These are phyloP conservation scores for Chromis chromis DNA, from an alignment of 2,797 vertebrate genomes.

Conservation along the genomic window DNA sequence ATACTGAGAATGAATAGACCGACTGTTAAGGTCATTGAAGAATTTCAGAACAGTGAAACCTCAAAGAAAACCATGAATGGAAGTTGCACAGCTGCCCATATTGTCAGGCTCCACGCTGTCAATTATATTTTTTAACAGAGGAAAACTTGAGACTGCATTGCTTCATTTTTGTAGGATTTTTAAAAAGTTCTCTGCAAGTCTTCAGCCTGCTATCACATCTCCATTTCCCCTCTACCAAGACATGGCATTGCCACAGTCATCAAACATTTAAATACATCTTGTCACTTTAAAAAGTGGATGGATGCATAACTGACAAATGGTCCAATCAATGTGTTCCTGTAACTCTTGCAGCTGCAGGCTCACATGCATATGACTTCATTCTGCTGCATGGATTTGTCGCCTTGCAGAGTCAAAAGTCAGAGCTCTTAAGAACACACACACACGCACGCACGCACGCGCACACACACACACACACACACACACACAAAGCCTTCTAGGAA, in stretches of 20 bases:
- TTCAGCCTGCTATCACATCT: background rate
- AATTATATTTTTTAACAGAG: background rate
- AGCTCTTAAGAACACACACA: constrained; percentile 23
- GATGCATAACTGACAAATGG: constrained; percentile 14
- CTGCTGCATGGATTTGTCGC: constrained; percentile 39
- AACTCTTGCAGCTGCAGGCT: constrained; percentile 27
- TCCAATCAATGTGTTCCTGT: constrained; percentile 18
- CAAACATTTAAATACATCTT: background rate
- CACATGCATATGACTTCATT: constrained; percentile 34
- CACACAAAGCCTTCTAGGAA: constrained; percentile 84
- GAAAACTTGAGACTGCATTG: background rate
- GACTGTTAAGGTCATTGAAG: constrained; percentile 58
- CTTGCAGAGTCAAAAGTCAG: constrained; percentile 52
- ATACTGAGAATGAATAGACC: constrained; percentile 55
- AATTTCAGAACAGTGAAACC: constrained; percentile 68
- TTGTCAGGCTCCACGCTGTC: background rate
- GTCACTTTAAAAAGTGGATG: background rate
- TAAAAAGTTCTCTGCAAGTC: background rate
- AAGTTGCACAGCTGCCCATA: constrained; percentile 25
- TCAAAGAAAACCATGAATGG: constrained; percentile 72
- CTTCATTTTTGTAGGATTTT: background rate
- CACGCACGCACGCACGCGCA: background rate
- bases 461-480: constrained; percentile 28
- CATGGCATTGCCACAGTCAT: background rate
- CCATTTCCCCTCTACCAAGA: background rate